Percentiles rank a stretch among this genome's conserved stretches.
Conservation (phyloP, 2,888 invertebrate species). For the Epinotia brunnichana region DNA sequence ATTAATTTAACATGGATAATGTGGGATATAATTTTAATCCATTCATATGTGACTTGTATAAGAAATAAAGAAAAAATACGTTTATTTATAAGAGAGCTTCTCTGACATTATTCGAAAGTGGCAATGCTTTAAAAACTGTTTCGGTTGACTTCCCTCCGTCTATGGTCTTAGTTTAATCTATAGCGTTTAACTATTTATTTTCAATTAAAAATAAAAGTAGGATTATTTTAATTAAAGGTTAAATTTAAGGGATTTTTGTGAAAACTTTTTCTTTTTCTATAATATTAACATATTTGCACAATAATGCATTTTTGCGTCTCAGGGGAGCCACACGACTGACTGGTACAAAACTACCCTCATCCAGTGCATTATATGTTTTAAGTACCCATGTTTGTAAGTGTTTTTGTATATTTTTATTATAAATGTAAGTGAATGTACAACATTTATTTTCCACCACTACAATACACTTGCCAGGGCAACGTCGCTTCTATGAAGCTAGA, state of each 20-base stretch:
- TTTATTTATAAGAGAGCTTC: slow-evolving; percentile 4
- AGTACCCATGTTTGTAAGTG: slow-evolving; percentile 70
- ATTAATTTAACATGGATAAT: slow-evolving; percentile 3
- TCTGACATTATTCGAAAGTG: slow-evolving; percentile 45
- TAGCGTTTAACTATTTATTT: slow-evolving; percentile 71
- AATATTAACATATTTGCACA: slow-evolving; percentile 52
- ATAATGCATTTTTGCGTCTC: slow-evolving; percentile 73
- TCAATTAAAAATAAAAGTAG: slow-evolving; percentile 55
- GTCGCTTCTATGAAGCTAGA: slow-evolving; percentile 78
- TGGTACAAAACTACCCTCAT: slow-evolving; percentile 78
- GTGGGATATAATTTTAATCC: slow-evolving; percentile 23
- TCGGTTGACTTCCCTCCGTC: slow-evolving; percentile 72
- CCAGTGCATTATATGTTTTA: slow-evolving; percentile 77
- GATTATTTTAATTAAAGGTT: slow-evolving; percentile 51
- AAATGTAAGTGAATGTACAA: slow-evolving; percentile 68
- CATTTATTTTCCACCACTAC: slow-evolving; percentile 58
- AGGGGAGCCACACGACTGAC: slow-evolving; percentile 65
- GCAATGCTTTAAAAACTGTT: slow-evolving; percentile 57
- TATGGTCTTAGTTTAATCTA: slow-evolving; percentile 58
- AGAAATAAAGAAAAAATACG: too few relatives aligned
- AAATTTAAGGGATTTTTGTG: slow-evolving; percentile 63
- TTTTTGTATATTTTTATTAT: slow-evolving; percentile 72
- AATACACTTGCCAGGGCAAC: slow-evolving; percentile 66
- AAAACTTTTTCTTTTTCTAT: slow-evolving; percentile 66
- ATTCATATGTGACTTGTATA: neutral